Evolutionary conservation across 2,797 vertebrate species (phyloP).

Genomic region (Onychomys torridus): DNA sequence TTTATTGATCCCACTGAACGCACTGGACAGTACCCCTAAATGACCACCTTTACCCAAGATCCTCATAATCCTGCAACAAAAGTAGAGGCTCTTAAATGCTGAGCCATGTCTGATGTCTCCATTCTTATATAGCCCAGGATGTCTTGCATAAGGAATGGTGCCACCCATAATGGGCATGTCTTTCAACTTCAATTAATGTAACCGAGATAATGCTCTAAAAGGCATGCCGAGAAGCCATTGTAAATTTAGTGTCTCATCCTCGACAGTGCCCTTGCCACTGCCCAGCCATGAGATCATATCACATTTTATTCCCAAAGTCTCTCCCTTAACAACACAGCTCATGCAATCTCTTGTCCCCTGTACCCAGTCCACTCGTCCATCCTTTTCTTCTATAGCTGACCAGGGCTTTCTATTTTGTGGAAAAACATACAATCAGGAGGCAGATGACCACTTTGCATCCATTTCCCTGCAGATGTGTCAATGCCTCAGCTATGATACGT

Average conservation of each 20-base stretch:
- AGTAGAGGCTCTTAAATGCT: neutral
- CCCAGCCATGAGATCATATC: neutral
- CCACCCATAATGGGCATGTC: neutral
- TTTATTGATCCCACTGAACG: neutral
- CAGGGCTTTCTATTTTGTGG: neutral
- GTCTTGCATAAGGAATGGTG: neutral
- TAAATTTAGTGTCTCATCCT: neutral
- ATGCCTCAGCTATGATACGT: neutral
- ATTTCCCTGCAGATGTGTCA: neutral
- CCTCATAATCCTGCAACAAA: neutral
- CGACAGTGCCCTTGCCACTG: fast-evolving
- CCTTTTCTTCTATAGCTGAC: neutral
- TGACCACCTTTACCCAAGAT: neutral
- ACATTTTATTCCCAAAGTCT: fast-evolving
- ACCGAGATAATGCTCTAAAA: neutral
- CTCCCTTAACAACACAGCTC: neutral
- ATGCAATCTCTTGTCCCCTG: no score
- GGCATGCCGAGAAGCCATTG: neutral
- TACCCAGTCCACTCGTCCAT: neutral
- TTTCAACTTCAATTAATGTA: neutral
- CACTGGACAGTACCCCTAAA: neutral
- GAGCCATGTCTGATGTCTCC: neutral
- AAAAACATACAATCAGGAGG: neutral
- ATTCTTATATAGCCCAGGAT: no score
- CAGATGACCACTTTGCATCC: neutral